These are phyloP conservation scores for Drosophila bocki DNA, from an alignment of 1,140 invertebrate species.

Conservation along the genomic window DNA sequence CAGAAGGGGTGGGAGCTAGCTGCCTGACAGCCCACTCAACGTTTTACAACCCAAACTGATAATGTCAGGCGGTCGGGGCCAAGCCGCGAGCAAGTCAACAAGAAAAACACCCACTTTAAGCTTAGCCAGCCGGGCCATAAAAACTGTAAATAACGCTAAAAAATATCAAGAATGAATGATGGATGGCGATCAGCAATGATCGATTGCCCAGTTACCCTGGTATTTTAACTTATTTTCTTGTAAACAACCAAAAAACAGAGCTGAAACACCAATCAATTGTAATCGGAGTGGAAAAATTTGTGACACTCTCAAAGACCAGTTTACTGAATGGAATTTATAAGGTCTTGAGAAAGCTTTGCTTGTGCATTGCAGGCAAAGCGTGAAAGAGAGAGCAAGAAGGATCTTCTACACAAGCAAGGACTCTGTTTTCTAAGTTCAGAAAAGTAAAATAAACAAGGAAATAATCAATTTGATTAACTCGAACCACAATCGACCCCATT, in stretches of 20 bases:
- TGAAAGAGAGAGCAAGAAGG: background rate
- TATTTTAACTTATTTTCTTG: background rate
- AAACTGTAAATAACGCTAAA: conserved; percentile 42
- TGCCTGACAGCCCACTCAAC: background rate
- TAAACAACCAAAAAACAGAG: background rate
- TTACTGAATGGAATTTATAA: too few relatives aligned
- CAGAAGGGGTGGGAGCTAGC: background rate
- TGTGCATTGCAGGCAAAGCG: background rate
- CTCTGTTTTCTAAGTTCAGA: background rate
- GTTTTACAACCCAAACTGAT: conserved; percentile 35
- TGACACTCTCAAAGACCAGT: background rate
- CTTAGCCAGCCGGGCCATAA: conserved; percentile 43
- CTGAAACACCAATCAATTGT: background rate
- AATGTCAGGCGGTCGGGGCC: conserved; percentile 33
- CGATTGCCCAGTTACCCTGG: conserved; percentile 19
- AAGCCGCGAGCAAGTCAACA: conserved; percentile 14
- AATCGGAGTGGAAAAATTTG: background rate
- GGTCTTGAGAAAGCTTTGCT: background rate
- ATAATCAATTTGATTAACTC: background rate
- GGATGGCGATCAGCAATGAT: conserved; percentile 18
- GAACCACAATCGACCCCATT: background rate
- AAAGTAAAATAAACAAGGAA: background rate
- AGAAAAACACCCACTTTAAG: conserved; percentile 54
- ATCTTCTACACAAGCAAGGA: background rate
- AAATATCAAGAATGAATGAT: conserved; percentile 30